These are phyloP conservation scores for Huso huso DNA, from an alignment of 2,797 vertebrate genomes.

Conservation along the genomic window DNA sequence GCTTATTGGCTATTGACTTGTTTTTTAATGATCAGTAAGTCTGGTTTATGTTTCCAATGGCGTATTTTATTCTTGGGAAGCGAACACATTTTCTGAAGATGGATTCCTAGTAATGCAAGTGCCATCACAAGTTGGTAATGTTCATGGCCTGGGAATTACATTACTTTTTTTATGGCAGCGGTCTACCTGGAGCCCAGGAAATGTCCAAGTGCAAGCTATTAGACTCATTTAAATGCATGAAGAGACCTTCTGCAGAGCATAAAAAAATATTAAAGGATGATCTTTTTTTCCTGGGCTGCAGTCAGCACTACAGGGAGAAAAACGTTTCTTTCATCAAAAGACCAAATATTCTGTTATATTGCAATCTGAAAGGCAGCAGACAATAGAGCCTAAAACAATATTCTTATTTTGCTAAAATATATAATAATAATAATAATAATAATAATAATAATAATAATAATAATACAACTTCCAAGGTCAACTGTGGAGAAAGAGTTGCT, in stretches of 20 bases:
- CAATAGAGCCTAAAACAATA: constrained; percentile 16
- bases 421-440: constrained; percentile 6
- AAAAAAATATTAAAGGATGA: constrained; percentile 54
- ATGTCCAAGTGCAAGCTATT: constrained; percentile 35
- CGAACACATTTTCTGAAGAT: too few relatives aligned
- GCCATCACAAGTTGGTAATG: too few relatives aligned
- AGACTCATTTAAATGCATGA: constrained; percentile 63
- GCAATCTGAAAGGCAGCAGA: constrained; percentile 50
- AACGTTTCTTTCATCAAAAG: constrained; percentile 63
- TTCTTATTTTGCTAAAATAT: constrained; percentile 2
- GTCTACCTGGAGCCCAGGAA: constrained; percentile 36
- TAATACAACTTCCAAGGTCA: constrained; percentile 8
- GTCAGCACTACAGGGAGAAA: constrained; percentile 35
- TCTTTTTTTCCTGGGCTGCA: constrained; percentile 31
- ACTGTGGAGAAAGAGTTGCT: constrained; percentile 11
- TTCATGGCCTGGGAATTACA: constrained; percentile 2
- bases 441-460: background rate
- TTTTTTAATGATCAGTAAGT: too few relatives aligned
- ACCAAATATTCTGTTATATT: constrained; percentile 56
- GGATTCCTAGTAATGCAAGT: too few relatives aligned
- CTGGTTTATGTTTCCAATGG: too few relatives aligned
- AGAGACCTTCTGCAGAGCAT: constrained; percentile 31
- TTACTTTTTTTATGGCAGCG: constrained; percentile 23
- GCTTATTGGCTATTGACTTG: too few relatives aligned
- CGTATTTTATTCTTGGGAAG: too few relatives aligned